Conservation (phyloP, 2,797 vertebrate genomes). For the Rhabdophis nuchalis region DNA sequence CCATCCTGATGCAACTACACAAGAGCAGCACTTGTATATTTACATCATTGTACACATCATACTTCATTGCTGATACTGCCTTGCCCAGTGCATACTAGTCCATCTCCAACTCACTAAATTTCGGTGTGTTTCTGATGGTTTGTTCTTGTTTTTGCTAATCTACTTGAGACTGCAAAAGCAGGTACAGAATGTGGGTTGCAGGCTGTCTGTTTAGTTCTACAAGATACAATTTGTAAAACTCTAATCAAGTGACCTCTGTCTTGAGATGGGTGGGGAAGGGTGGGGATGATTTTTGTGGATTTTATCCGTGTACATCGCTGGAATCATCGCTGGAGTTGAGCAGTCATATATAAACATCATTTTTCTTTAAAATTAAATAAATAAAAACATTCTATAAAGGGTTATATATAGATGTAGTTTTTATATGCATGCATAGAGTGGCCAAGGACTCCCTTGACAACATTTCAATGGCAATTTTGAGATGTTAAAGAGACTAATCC, state of each 20-base stretch:
- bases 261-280: not conserved
- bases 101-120: not conserved
- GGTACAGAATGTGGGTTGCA: not conserved
- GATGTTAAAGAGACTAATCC: not conserved
- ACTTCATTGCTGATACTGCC: not conserved
- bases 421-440: not conserved
- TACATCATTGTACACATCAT: not conserved
- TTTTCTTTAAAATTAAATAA: not conserved
- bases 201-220: not conserved
- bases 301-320: not conserved
- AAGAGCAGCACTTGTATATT: not conserved
- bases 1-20: not conserved
- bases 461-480: not conserved
- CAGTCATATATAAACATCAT: not conserved
- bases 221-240: not conserved
- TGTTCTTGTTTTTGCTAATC: not conserved
- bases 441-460: not conserved
- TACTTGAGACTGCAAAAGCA: not conserved
- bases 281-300: not conserved
- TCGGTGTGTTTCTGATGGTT: not conserved
- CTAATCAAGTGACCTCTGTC: fast-evolving
- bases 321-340: not conserved
- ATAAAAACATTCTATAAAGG: not conserved
- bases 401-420: not conserved
- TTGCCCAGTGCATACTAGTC: not conserved